Percentiles rank a stretch among this genome's conserved stretches.
Evolutionary conservation across 2,888 invertebrate genomes (phyloP).

Genomic region (Ferrisia virgata): DNA sequence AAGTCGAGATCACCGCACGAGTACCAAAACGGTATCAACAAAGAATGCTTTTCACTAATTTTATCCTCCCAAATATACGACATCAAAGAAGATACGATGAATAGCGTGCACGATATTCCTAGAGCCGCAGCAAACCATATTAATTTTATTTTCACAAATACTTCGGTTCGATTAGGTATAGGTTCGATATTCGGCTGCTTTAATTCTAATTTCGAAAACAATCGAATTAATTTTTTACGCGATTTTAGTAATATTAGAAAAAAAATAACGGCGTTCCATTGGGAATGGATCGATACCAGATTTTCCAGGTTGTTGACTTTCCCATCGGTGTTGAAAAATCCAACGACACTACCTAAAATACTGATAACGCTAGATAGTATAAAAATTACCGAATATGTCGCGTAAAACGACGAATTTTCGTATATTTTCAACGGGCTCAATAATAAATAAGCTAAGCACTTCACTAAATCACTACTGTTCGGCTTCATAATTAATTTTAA

Average conservation of each 20-base stretch:
- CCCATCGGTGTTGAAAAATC: neutral
- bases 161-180: neutral
- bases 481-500: neutral
- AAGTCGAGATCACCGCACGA: neutral
- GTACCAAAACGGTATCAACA: neutral
- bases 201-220: neutral
- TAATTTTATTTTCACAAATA: neutral
- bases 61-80: neutral
- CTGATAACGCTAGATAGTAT: neutral
- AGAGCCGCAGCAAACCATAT: neutral
- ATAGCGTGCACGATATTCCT: neutral
- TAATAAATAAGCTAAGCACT: neutral
- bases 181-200: neutral
- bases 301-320: neutral
- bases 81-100: neutral
- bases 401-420: neutral
- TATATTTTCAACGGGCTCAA: neutral
- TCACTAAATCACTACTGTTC: neutral
- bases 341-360: neutral
- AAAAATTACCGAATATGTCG: neutral
- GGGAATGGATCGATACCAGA: neutral
- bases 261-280: neutral
- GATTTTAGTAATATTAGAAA: neutral
- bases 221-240: neutral
- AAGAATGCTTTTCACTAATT: neutral